Percentiles rank a stretch among this genome's conserved stretches.
Conservation (phyloP, 2,888 invertebrate species). For the Heliconius ismenius region DNA sequence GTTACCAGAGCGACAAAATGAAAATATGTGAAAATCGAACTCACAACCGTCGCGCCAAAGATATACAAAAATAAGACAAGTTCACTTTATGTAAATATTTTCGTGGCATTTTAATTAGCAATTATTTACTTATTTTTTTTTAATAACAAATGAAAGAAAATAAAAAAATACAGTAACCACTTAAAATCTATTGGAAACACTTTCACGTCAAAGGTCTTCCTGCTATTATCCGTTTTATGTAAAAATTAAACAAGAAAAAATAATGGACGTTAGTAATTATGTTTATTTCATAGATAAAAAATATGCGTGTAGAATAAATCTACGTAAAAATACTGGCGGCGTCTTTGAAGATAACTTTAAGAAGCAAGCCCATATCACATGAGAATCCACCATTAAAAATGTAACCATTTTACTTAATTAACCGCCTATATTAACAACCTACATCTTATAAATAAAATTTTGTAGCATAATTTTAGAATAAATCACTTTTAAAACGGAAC, state of each 20-base stretch:
- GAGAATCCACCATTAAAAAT: conserved; percentile 45
- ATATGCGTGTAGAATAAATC: not conserved
- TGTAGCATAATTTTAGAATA: conserved; percentile 72
- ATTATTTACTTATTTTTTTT: no score
- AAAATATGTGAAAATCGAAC: no score
- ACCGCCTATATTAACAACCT: conserved; percentile 62
- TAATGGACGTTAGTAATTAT: not conserved
- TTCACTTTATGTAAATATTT: no score
- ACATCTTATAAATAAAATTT: conserved; percentile 72
- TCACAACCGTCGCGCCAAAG: no score
- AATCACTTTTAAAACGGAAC: conserved; percentile 77
- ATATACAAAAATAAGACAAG: no score
- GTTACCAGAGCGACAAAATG: no score
- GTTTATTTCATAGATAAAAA: not conserved
- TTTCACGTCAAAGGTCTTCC: not conserved
- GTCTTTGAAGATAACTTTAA: conserved; percentile 21
- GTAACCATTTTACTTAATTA: conserved; percentile 53
- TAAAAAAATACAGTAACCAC: not conserved
- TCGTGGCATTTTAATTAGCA: no score
- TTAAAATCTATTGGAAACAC: not conserved
- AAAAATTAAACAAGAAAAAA: not conserved
- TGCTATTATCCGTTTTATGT: not conserved
- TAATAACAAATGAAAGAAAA: not conserved
- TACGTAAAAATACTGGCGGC: conserved; percentile 7
- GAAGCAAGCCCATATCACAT: conserved; percentile 33